phyloP scores from a whole-genome alignment of 1,140 invertebrate species.

The Bombyx mori region DNA sequence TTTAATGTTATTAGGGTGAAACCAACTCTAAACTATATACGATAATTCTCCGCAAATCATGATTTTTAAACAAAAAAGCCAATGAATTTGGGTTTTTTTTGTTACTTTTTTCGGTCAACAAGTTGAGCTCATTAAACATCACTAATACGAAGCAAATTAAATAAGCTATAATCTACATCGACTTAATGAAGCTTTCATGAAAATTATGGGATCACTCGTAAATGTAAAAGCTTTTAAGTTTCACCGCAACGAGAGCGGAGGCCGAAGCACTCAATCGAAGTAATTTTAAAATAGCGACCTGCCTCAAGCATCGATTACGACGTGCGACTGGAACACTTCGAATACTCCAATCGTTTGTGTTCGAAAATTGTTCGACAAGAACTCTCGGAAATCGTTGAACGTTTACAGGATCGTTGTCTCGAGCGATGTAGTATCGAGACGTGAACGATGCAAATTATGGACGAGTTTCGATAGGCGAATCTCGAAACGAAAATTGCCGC shows the following conservation, averaged over 20 bases:
- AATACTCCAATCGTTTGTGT: conserved; percentile 28
- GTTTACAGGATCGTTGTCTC: conserved; percentile 40
- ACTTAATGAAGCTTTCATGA: conserved; percentile 24
- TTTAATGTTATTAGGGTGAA: too few species aligned
- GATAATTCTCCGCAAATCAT: not conserved
- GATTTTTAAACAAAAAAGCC: too few species aligned
- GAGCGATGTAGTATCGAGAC: conserved; percentile 42
- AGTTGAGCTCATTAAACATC: too few species aligned
- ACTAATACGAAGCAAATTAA: too few species aligned
- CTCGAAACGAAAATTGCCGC: conserved; percentile 48
- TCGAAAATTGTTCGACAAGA: conserved; percentile 53
- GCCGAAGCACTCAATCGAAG: conserved; percentile 31
- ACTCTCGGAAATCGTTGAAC: conserved; percentile 46
- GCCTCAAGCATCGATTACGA: conserved; percentile 54
- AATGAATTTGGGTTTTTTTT: too few species aligned
- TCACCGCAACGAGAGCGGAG: conserved; percentile 32
- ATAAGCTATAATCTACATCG: conserved; percentile 10
- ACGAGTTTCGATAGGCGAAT: conserved; percentile 33
- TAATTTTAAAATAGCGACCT: conserved; percentile 60
- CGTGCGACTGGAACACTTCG: conserved; percentile 29
- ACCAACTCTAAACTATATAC: too few species aligned
- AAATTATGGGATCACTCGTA: conserved; percentile 24
- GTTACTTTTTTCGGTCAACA: too few species aligned
- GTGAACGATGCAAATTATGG: conserved; percentile 54
- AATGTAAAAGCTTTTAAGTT: conserved; percentile 38